A percentile compares a stretch with the other conserved stretches of the same genome.
These are phyloP conservation scores for Schizaphis graminum DNA, from an alignment of 2,888 invertebrate genomes.

Conservation along the genomic window DNA sequence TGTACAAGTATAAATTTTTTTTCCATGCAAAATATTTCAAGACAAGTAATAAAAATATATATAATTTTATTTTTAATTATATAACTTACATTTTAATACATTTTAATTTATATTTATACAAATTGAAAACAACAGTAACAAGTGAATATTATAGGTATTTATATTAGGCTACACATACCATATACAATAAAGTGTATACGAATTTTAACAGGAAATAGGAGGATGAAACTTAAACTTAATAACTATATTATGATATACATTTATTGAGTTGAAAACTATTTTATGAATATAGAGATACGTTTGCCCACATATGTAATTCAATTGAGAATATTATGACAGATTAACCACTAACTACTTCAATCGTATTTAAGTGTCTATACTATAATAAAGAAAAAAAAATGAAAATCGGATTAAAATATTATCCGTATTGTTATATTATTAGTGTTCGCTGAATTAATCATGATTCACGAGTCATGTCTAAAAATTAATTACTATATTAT, in stretches of 20 bases:
- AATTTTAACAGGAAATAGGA: neutral
- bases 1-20: too few species aligned
- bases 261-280: neutral
- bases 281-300: neutral
- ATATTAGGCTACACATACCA: neutral
- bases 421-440: neutral
- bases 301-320: neutral
- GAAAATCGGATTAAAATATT: neutral
- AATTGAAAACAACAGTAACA: too few species aligned
- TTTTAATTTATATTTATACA: too few species aligned
- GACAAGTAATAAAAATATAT: too few species aligned
- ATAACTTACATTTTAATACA: too few species aligned
- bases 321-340: neutral
- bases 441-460: neutral
- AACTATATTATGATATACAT: neutral
- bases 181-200: neutral
- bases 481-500: neutral
- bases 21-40: too few species aligned
- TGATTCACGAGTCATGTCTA: neutral
- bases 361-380: neutral
- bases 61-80: too few species aligned
- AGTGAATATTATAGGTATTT: neutral
- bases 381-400: neutral
- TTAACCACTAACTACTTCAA: neutral
- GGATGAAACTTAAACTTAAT: neutral